Percentiles rank a stretch among this genome's conserved stretches.
phyloP scores from a whole-genome alignment of 1,140 invertebrate genomes.

The Drosophila pandora region DNA sequence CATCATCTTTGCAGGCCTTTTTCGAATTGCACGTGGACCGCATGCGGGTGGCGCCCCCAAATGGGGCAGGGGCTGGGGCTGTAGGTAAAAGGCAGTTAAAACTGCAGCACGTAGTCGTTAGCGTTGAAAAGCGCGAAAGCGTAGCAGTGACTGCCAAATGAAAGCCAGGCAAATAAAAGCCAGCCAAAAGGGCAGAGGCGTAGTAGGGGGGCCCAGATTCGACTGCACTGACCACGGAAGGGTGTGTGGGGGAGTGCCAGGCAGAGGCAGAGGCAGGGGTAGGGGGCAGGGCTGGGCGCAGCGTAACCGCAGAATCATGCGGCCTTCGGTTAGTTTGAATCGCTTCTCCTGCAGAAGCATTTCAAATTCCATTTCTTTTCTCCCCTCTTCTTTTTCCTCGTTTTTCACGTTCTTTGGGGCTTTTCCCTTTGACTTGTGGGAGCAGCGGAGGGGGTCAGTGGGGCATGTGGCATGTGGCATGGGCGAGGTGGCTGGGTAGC shows the following conservation, averaged over 20 bases:
- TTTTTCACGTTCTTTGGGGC: conserved; percentile 35
- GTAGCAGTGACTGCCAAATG: conserved; percentile 67
- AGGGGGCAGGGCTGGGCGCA: neutral
- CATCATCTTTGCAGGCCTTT: conserved; percentile 21
- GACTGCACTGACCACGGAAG: conserved; percentile 62
- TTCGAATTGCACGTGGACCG: conserved; percentile 17
- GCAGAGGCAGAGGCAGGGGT: neutral
- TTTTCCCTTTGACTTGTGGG: conserved; percentile 56
- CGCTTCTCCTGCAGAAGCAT: conserved; percentile 47
- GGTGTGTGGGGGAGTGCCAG: neutral
- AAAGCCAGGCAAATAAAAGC: conserved; percentile 72
- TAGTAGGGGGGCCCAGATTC: conserved; percentile 63
- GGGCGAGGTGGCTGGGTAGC: conserved; percentile 1
- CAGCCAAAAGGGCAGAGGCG: conserved; percentile 31
- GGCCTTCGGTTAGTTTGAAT: conserved; percentile 54
- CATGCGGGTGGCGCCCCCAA: neutral
- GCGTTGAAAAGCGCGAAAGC: conserved; percentile 68
- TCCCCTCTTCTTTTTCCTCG: neutral
- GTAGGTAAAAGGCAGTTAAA: conserved; percentile 71
- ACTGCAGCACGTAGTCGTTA: conserved; percentile 72
- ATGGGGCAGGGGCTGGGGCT: conserved; percentile 25
- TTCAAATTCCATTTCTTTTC: conserved; percentile 41
- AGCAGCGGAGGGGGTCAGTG: neutral
- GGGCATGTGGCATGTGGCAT: neutral
- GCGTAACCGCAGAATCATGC: conserved; percentile 57